Base-by-base conservation (phyloP, 2,797 vertebrate species). In the Darevskia mixta region DNA sequence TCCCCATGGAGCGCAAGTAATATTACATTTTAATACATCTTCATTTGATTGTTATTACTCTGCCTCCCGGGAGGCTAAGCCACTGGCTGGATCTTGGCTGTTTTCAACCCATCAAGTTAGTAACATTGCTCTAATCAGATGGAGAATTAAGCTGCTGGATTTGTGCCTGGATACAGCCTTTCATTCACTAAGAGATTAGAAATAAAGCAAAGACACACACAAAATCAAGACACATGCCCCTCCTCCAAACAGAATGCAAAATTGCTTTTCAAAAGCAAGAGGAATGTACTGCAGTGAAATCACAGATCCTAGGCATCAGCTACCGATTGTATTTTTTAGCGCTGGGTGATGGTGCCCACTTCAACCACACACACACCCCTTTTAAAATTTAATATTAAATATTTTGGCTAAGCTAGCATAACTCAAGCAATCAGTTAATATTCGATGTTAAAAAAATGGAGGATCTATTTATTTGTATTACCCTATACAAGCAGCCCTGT, bases 41-140 rank as follows among this genome's bases (percentile, higher is more conserved):
- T 96, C 92, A 93, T 95, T 96, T 93, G 95, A 93, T 89, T 89
- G 89, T 94, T 95, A 95, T 92, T 95, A 93, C 89, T 93, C 89
- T 92, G 92, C 89, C 87, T 95, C 94, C 93, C 94, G 89, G 93
- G 93, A 94, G 93, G 93, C 92, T 88, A 85, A 90, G 89, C 87
- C 88, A 90, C 91, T 85, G 92, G 90, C 91, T 90, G 91, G 92
- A 92, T 93, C 90, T 93, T 91, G 90, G 89, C 94, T 96, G 94
- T 94, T 97, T 96, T 95, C 92, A 96, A 95, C 97, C 97, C 96
- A 97, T 97, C 96, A 96, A 97, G 96, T 96, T 95, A 96, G 96
- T 97, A 97, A 97, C 97, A 97, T 87, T 95, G 96, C 96, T 97
- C 96, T 97, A 97, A 98, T 97, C 97, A 98, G 97, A 97, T 94